These are phyloP conservation scores for Zeugodacus cucurbitae DNA, from an alignment of 1,140 invertebrate genomes.

Conservation along the genomic window DNA sequence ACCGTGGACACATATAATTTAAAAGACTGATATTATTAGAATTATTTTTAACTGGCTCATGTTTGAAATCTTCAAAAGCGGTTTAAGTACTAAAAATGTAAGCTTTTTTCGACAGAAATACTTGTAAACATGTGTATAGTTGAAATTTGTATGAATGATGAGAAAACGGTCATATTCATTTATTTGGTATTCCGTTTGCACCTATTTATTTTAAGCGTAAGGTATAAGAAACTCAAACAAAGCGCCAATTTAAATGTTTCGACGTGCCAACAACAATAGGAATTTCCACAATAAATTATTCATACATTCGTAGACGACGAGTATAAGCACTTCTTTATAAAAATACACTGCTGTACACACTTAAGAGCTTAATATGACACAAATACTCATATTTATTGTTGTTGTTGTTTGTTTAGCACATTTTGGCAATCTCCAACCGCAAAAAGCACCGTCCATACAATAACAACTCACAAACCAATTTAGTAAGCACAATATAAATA, in stretches of 20 bases:
- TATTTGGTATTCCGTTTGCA: too few species aligned
- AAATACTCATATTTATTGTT: background rate
- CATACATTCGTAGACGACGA: background rate
- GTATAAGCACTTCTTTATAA: background rate
- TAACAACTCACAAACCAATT: too few species aligned
- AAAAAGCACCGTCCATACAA: background rate
- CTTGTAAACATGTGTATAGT: too few species aligned
- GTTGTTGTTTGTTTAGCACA: background rate
- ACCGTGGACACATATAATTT: too few species aligned
- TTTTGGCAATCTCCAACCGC: background rate
- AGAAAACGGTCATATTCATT: too few species aligned
- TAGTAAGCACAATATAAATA: background rate
- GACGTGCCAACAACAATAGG: background rate
- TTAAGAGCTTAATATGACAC: background rate
- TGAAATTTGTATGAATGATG: too few species aligned
- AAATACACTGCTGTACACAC: background rate
- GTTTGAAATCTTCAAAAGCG: too few species aligned
- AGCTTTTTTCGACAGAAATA: too few species aligned
- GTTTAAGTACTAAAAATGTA: too few species aligned
- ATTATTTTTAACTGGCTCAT: too few species aligned
- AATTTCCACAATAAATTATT: background rate
- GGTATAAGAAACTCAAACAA: background rate
- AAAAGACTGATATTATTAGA: too few species aligned
- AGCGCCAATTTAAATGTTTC: background rate
- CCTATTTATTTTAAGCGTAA: background rate